Percentiles rank a stretch among this genome's conserved stretches.
phyloP scores from a whole-genome alignment of 2,797 vertebrate genomes.

The Limnodromus scolopaceus region DNA sequence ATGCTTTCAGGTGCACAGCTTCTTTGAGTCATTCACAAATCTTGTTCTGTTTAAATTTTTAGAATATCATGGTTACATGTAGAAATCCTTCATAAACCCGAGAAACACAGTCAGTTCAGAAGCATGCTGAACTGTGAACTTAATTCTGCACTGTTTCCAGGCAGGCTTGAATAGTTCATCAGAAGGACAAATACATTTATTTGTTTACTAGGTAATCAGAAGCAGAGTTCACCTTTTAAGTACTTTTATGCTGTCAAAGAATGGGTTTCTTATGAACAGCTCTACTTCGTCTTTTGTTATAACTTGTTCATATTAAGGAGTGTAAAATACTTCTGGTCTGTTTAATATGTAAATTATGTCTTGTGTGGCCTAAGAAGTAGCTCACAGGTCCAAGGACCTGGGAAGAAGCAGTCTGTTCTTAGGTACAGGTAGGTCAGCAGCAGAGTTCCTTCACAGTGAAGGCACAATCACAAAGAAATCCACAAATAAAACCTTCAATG shows the following conservation, averaged over 20 bases:
- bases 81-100: neutral
- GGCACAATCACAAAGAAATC: slow-evolving; percentile 14
- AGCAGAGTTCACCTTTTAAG: neutral
- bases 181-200: neutral
- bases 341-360: neutral
- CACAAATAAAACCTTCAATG: neutral
- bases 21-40: neutral
- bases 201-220: neutral
- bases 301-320: neutral
- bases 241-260: neutral
- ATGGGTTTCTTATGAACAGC: neutral
- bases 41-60: neutral
- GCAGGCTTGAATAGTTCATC: neutral
- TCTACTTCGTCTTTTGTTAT: neutral
- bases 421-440: neutral
- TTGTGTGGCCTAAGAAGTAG: neutral
- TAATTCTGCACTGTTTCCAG: neutral
- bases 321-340: neutral
- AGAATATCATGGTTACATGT: neutral
- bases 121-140: neutral
- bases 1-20: neutral
- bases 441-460: neutral
- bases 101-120: neutral
- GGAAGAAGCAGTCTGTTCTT: neutral
- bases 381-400: neutral